Conservation (phyloP, 2,113 vertebrate species). For the Saimiri boliviensis region DNA sequence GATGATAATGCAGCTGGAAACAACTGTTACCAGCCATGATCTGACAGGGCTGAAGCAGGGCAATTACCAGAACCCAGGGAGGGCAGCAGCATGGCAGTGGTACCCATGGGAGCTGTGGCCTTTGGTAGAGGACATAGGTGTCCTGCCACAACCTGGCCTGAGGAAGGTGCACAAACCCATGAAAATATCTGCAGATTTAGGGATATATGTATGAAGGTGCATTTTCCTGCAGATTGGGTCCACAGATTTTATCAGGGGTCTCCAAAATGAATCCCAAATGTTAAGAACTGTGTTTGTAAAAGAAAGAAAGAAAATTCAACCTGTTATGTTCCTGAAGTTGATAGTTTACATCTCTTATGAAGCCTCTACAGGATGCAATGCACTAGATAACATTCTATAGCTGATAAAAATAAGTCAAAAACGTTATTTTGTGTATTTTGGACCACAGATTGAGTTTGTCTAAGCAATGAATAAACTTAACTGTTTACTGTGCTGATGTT, state of each 20-base stretch:
- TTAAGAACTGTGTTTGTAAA: background rate
- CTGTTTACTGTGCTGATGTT: background rate
- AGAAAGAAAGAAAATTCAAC: background rate
- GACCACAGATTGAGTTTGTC: background rate
- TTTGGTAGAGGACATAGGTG: background rate
- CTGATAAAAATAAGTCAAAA: background rate
- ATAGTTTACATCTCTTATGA: background rate
- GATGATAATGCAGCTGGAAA: background rate
- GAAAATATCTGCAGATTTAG: background rate
- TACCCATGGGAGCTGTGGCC: background rate
- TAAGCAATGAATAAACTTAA: background rate
- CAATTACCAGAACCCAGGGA: background rate
- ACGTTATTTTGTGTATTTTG: background rate
- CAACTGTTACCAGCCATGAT: background rate
- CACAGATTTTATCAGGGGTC: background rate
- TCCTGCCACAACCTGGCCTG: background rate
- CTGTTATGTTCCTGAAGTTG: background rate
- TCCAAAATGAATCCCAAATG: background rate
- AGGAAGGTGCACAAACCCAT: background rate
- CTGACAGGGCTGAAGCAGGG: too few relatives aligned
- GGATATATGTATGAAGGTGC: background rate
- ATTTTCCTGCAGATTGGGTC: background rate
- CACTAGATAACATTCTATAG: background rate
- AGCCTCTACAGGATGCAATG: background rate
- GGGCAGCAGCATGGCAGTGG: background rate